phyloP scores from a whole-genome alignment of 1,140 invertebrate genomes.

The Melitaea cinxia region DNA sequence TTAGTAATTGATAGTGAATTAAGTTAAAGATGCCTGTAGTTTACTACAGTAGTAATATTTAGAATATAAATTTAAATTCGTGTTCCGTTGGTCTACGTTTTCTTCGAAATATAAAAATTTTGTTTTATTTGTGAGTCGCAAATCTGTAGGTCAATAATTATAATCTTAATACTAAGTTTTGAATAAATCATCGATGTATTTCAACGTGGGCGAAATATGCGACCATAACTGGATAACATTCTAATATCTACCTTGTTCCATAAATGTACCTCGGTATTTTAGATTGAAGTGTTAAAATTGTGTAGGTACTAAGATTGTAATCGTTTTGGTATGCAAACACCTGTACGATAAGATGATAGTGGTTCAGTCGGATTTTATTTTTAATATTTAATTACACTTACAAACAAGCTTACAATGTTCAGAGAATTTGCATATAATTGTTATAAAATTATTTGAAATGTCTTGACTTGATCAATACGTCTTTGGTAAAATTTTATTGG shows the following conservation, averaged over 20 bases:
- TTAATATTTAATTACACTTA: background rate
- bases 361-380: conserved; percentile 7
- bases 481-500: background rate
- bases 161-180: conserved; percentile 64
- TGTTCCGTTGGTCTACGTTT: no score
- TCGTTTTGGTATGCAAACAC: conserved; percentile 59
- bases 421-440: background rate
- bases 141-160: conserved; percentile 43
- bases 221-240: conserved; percentile 51
- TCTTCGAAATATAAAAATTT: no score
- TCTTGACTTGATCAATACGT: background rate
- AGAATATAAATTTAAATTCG: no score
- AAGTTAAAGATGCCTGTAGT: no score
- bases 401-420: background rate
- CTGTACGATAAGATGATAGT: conserved; percentile 51
- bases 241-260: conserved; percentile 58
- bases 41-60: no score
- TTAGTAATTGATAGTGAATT: no score
- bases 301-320: conserved; percentile 50
- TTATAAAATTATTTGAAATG: background rate
- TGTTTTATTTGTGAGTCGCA: background rate
- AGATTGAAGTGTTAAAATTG: conserved; percentile 46
- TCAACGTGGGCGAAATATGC: conserved; percentile 68
- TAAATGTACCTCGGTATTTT: conserved; percentile 50
- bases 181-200: conserved; percentile 67